Evolutionary conservation across 2,113 vertebrate genomes (phyloP).

Genomic region (Apodemus speciosus): DNA sequence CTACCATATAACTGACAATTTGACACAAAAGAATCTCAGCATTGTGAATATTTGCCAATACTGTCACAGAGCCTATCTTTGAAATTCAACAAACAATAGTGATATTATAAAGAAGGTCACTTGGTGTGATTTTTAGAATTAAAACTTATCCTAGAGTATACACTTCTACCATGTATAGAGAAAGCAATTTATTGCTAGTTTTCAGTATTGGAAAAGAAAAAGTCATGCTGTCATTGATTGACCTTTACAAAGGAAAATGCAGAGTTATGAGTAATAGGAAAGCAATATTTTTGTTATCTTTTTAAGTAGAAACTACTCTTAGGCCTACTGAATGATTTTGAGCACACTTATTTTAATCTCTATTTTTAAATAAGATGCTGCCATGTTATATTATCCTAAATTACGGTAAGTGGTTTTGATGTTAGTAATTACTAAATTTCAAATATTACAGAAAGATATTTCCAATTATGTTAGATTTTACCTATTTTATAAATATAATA

Average conservation of each 20-base stretch:
- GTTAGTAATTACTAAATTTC: background rate
- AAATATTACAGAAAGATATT: background rate
- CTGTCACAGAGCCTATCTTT: constrained; percentile 72
- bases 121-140: constrained; percentile 83
- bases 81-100: constrained; percentile 79
- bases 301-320: constrained; percentile 68
- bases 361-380: constrained; percentile 59
- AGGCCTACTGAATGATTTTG: constrained; percentile 58
- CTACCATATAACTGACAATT: constrained; percentile 70
- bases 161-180: constrained; percentile 70
- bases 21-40: constrained; percentile 72
- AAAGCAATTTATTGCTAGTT: constrained; percentile 84
- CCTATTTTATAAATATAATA: background rate
- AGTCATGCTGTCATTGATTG: constrained; percentile 85
- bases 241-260: constrained; percentile 87
- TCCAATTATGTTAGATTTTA: background rate
- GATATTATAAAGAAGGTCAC: constrained; percentile 83
- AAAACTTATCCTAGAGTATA: constrained; percentile 81
- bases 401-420: background rate
- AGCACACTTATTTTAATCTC: constrained; percentile 48
- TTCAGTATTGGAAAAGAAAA: constrained; percentile 82
- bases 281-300: constrained; percentile 58
- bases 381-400: constrained; percentile 8
- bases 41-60: constrained; percentile 71
- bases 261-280: constrained; percentile 82